Evolutionary conservation across 2,113 vertebrate genomes (phyloP), one percentile per base, ranked within the genome.

Genomic region (Sander vitreus): DNA sequence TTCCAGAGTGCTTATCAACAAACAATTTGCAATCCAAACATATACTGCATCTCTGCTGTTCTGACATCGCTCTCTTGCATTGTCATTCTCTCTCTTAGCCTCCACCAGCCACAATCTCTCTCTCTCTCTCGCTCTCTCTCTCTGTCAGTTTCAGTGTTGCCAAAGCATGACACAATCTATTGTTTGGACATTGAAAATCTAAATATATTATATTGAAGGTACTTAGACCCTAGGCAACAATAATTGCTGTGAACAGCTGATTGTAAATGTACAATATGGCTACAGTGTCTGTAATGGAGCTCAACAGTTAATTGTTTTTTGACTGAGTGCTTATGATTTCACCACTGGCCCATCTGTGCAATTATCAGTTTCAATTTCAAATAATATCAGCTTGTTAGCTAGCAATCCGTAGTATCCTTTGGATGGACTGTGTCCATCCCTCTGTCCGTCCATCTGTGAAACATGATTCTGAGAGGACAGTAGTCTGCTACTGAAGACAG

Each of bases 1-100:
- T 33, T 72, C 70, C 58, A 60, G 78, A 33, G 77, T 54, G n/a
- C 81, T 89, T 84, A 83, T 73, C 82, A 86, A 80, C 82, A 81
- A 78, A 80, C 54, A 76, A 83, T 86, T 80, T 88, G 80, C 1
- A 13, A 80, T 86, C 79, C 69, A 77, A 81, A 81, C 50, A 16
- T 48, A 55, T n/a, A 58, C 62, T 13, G 30, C 53, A 55, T 84
- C 71, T 57, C 59, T 21, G 14, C 51, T 51, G 71, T 58, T 73
- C 60, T 39, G 30, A 78, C 39, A 66, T 18, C 27, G 11, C 39
- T 53, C 66, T 62, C 64, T 78, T 67, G 58, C 50, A 25, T n/a
- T 77, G 59, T 65, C 78, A 53, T 15, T 76, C 36, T 68, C 48
- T 45, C 13, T 43, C 36, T 80, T 48, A 25, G 51, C 77, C 18